Evolutionary conservation across 2,888 invertebrate species (phyloP), one percentile per base, ranked within the genome.

Genomic region (Tromatobia lineatoria): DNA sequence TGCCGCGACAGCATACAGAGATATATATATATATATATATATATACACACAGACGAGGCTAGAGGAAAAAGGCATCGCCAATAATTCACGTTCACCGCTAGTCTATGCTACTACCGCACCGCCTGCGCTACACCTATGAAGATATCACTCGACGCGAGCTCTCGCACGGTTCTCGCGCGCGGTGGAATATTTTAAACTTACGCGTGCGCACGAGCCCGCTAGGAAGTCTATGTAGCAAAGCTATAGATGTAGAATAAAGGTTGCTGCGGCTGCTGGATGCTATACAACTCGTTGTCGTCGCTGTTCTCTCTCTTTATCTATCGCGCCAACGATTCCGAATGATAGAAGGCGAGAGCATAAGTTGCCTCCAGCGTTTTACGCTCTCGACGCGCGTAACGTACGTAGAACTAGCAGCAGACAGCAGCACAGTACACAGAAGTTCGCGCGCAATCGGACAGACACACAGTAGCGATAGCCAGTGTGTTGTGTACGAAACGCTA

Each of bases 121-220:
- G 34, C 25, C 64, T 59, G 69, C 66, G 76, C 29, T 52, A 80
- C 85, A 83, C 81, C 85, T 85, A 92, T 90, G 89, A 91, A 91
- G 92, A 91, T 91, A 92, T 91, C 92, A 91, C 90, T 90, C 86
- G 86, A 78, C 85, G 83, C 80, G 71, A 76, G 76, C 47, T 61
- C 47, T 70, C 47, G 23, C 69, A 18, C 74, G 61, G 64, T 74
- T 83, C 75, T 42, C 77, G 67, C 78, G 78, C 76, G 67, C 76
- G 80, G 84, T 79, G 82, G 90, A 88, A 91, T 91, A 90, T 89
- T 89, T 90, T 87, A 86, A 87, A 88, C 82, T 79, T 69, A 74
- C 80, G 78, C 75, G 85, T 73, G 83, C 78, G 85, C 85, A 88
- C 82, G 87, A 85, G 87, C 82, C 71, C 87, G 82, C 77, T 85